Conservation (phyloP, 2,888 invertebrate genomes). For the Mimachlamys varia region DNA sequence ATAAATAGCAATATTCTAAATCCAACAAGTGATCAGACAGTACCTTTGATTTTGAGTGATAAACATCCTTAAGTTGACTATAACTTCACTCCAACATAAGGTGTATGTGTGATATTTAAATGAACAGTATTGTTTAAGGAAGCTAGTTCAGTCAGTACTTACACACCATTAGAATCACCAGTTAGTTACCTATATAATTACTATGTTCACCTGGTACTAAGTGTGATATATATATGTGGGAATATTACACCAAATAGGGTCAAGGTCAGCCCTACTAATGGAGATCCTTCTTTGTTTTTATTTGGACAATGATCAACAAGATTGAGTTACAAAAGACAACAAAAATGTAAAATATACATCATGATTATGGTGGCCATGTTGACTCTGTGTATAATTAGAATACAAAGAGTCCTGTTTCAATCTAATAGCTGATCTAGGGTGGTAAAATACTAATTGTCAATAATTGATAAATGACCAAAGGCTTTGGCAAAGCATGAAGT, state of each 20-base stretch:
- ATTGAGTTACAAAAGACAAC: constrained; percentile 18
- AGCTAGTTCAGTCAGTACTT: neutral
- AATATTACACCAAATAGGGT: neutral
- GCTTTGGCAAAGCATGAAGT: neutral
- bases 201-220: neutral
- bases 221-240: neutral
- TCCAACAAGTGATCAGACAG: neutral
- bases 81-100: neutral
- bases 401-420: neutral
- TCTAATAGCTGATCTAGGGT: neutral
- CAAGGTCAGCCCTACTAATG: neutral
- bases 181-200: neutral
- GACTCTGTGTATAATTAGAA: neutral
- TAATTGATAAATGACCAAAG: neutral
- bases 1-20: neutral
- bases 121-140: neutral
- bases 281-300: neutral
- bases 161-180: neutral
- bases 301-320: neutral
- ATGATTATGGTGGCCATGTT: neutral
- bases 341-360: neutral
- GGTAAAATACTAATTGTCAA: neutral
- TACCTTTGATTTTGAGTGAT: neutral
- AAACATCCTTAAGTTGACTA: neutral
- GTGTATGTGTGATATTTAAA: neutral